Conservation (phyloP, 1,140 invertebrate genomes). For the Lasioglossum baleicum region DNA sequence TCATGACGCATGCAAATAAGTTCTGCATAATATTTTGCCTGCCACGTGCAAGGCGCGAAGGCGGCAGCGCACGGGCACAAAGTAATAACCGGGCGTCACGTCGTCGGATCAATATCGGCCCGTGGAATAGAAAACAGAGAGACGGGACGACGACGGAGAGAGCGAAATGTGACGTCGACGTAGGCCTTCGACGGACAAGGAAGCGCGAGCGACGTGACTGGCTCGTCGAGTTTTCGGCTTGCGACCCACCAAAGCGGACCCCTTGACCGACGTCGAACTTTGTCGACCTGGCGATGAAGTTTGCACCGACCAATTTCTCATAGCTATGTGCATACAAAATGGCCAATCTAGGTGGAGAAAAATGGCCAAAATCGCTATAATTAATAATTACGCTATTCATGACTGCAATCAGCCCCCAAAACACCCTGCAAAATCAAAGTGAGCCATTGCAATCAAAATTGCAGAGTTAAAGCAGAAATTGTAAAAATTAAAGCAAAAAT, state of each 20-base stretch:
- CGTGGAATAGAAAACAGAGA: slow-evolving; percentile 60
- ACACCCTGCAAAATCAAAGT: no score
- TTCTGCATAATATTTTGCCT: slow-evolving; percentile 18
- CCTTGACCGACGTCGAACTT: slow-evolving; percentile 33
- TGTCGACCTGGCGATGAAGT: slow-evolving; percentile 30
- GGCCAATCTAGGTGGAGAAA: no score
- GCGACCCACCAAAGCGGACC: not conserved
- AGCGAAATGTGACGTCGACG: slow-evolving; percentile 27
- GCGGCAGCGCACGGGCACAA: slow-evolving; percentile 51
- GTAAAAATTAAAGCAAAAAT: no score
- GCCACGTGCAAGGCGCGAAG: slow-evolving; percentile 38
- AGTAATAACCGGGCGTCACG: slow-evolving; percentile 69
- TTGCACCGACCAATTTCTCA: slow-evolving; percentile 52
- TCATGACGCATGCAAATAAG: slow-evolving; percentile 17
- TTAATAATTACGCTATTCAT: no score
- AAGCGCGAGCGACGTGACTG: slow-evolving; percentile 47
- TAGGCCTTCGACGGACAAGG: slow-evolving; percentile 45
- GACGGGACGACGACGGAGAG: slow-evolving; percentile 8
- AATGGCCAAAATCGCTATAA: no score
- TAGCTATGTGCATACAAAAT: no score
- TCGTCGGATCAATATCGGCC: slow-evolving; percentile 74
- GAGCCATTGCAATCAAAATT: no score
- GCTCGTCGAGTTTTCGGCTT: slow-evolving; percentile 33
- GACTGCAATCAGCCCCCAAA: no score
- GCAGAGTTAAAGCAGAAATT: no score